Conservation (phyloP, 1,140 invertebrate species). For the Lepidostoma basale region DNA sequence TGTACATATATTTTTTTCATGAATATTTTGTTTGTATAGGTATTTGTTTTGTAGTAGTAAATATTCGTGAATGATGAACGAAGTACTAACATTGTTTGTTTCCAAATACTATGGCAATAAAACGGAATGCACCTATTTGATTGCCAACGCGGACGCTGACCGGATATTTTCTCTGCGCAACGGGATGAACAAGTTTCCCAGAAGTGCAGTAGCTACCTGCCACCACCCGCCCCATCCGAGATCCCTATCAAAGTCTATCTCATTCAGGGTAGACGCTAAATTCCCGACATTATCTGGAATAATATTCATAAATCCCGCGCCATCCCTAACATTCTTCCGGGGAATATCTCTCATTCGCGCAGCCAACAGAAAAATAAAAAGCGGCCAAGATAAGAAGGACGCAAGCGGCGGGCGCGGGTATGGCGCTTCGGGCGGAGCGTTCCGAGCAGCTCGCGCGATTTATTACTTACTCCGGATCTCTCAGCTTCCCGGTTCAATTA, state of each 20-base stretch:
- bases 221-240: conserved; percentile 15
- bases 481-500: conserved; percentile 57
- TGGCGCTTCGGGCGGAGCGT: conserved; percentile 6
- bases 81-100: too few species aligned
- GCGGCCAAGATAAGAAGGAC: conserved; percentile 15
- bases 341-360: conserved; percentile 36
- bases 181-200: neutral
- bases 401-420: neutral
- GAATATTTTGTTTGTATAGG: too few species aligned
- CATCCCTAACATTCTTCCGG: conserved; percentile 36
- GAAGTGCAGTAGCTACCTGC: neutral
- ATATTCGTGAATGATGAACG: too few species aligned
- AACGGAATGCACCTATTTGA: too few species aligned
- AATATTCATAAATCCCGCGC: conserved; percentile 43
- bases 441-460: conserved; percentile 45
- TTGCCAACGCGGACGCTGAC: conserved; percentile 10
- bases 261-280: conserved; percentile 37
- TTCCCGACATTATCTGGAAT: conserved; percentile 41
- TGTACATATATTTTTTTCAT: too few species aligned
- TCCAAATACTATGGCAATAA: too few species aligned
- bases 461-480: conserved; percentile 54
- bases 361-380: conserved; percentile 37
- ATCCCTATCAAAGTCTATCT: conserved; percentile 35
- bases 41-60: too few species aligned
- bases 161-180: conserved; percentile 4